Conservation (phyloP, 2,113 vertebrate genomes). For the Pedetes capensis region DNA sequence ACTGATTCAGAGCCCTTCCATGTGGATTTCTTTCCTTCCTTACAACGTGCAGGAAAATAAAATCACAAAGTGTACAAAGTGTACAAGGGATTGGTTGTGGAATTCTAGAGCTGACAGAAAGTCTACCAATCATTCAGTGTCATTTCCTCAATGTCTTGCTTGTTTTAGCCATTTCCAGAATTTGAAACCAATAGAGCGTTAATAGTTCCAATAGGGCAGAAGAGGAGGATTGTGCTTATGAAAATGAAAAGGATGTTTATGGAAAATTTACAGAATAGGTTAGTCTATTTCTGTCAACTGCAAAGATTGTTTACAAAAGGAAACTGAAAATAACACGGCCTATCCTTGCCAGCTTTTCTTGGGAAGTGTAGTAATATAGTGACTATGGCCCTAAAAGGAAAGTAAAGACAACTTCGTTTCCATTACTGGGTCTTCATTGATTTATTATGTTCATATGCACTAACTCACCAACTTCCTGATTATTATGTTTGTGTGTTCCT, state of each 20-base stretch:
- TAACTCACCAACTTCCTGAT: not conserved
- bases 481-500: slow-evolving; percentile 33
- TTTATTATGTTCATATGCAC: not conserved
- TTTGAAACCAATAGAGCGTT: not conserved
- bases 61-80: not conserved
- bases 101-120: not conserved
- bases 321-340: slow-evolving; percentile 72
- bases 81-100: not conserved
- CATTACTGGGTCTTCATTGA: not conserved
- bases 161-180: slow-evolving; percentile 8
- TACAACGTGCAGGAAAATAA: not conserved
- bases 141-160: not conserved
- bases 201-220: slow-evolving; percentile 1
- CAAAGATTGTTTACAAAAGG: slow-evolving; percentile 67
- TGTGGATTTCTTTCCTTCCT: not conserved
- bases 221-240: not conserved
- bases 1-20: not conserved
- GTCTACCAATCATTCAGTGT: not conserved
- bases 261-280: slow-evolving; percentile 65
- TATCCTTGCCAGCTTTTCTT: slow-evolving; percentile 53
- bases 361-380: slow-evolving; percentile 48
- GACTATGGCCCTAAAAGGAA: slow-evolving; percentile 65
- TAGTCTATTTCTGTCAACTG: slow-evolving; percentile 69
- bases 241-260: slow-evolving; percentile 58
- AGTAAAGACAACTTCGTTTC: not conserved